Evolutionary conservation across 1,140 invertebrate species (phyloP).

Genomic region (Cataglyphis hispanica): DNA sequence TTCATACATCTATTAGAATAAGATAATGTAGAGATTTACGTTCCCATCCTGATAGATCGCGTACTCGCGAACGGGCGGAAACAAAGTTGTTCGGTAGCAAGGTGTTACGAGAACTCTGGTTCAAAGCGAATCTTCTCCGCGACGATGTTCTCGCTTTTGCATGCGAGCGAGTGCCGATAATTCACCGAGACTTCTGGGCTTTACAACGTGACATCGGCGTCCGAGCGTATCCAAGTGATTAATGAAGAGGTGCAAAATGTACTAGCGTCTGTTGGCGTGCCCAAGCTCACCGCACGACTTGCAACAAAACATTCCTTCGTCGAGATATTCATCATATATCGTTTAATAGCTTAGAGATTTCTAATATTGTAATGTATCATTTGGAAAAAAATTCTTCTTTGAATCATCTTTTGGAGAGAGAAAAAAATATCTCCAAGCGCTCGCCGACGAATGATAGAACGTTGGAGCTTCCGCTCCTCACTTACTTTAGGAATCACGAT

Average conservation of each 20-base stretch:
- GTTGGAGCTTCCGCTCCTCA: neutral
- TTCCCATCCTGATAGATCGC: slow-evolving; percentile 66
- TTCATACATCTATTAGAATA: slow-evolving; percentile 51
- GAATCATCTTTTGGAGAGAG: too few species aligned
- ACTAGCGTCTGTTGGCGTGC: slow-evolving; percentile 64
- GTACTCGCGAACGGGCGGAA: slow-evolving; percentile 16
- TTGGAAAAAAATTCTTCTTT: too few species aligned
- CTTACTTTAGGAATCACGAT: neutral
- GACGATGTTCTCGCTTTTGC: slow-evolving; percentile 23
- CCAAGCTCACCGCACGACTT: slow-evolving; percentile 56
- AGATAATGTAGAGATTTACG: slow-evolving; percentile 14
- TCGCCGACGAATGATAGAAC: neutral
- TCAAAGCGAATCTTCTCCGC: slow-evolving; percentile 60
- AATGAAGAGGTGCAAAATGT: slow-evolving; percentile 70
- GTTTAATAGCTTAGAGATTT: slow-evolving; percentile 47
- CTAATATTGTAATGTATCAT: too few species aligned
- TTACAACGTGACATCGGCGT: slow-evolving; percentile 66
- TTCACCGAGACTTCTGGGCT: slow-evolving; percentile 71
- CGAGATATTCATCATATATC: slow-evolving; percentile 66
- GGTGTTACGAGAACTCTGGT: slow-evolving; percentile 35
- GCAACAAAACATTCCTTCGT: slow-evolving; percentile 68
- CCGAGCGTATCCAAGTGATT: slow-evolving; percentile 63
- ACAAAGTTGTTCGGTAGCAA: slow-evolving; percentile 69
- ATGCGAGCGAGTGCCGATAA: slow-evolving; percentile 65
- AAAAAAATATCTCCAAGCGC: neutral